phyloP scores from a whole-genome alignment of 2,113 vertebrate genomes.

The Nothocercus julius region DNA sequence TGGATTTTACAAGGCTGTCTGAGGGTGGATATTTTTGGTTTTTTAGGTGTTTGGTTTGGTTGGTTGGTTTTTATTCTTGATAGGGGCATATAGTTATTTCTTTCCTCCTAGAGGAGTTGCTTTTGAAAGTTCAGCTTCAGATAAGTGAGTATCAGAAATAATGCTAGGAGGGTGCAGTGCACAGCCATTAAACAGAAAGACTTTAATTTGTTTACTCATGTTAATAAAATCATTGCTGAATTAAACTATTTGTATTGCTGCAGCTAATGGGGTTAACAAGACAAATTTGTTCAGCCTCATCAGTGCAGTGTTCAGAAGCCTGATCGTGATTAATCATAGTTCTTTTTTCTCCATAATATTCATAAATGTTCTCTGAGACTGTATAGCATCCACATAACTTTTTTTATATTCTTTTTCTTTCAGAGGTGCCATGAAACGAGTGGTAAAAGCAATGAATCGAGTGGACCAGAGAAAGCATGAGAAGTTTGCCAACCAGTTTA shows the following conservation, averaged over 20 bases:
- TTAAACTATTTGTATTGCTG: conserved; percentile 68
- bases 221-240: conserved; percentile 67
- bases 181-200: conserved; percentile 25
- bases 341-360: background rate
- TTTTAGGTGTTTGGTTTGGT: too few species aligned
- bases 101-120: background rate
- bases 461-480: conserved; percentile 90
- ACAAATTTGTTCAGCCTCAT: conserved; percentile 75
- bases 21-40: background rate
- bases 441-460: conserved; percentile 84
- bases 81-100: background rate
- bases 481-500: conserved; percentile 98
- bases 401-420: background rate
- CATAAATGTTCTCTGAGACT: background rate
- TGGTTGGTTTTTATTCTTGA: background rate
- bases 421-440: conserved; percentile 87
- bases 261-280: conserved; percentile 74
- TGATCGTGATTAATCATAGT: conserved; percentile 57
- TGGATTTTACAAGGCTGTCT: background rate
- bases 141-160: background rate
- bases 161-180: background rate
- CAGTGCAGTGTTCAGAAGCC: conserved; percentile 39
- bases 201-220: conserved; percentile 72
- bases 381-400: background rate
- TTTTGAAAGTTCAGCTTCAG: background rate